Percentiles rank a stretch among this genome's conserved stretches.
Conservation (phyloP, 2,888 invertebrate genomes). For the Nephrocerus scutellatus region DNA sequence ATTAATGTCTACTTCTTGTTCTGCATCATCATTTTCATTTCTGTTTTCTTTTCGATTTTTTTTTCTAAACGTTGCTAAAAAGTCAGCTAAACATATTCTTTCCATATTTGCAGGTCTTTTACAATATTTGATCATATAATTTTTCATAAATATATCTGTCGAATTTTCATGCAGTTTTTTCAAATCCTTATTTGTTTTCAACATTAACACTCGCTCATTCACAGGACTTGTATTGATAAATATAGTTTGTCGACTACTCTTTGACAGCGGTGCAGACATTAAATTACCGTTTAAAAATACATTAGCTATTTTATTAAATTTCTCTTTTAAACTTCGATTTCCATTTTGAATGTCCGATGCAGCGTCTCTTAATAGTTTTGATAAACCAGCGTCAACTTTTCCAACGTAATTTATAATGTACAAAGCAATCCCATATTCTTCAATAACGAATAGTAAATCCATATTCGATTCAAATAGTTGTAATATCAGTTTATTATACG, state of each 20-base stretch:
- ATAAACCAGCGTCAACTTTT: constrained; percentile 27
- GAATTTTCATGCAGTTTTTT: constrained; percentile 6
- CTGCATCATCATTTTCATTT: not conserved
- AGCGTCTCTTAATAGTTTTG: constrained; percentile 25
- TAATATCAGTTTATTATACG: constrained; percentile 24
- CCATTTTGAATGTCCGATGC: constrained; percentile 19
- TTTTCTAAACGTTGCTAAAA: not conserved
- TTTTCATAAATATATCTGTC: constrained; percentile 7
- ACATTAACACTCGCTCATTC: constrained; percentile 7
- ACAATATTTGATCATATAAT: constrained; percentile 9
- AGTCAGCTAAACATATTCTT: constrained; percentile 7
- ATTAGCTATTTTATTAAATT: constrained; percentile 22
- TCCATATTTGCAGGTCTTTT: constrained; percentile 1
- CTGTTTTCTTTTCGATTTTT: no score
- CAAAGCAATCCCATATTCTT: constrained; percentile 23
- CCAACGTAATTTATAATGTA: constrained; percentile 28
- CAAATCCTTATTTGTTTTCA: constrained; percentile 5
- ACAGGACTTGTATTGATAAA: constrained; percentile 11
- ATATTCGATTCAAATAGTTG: constrained; percentile 26
- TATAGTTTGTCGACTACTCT: constrained; percentile 6
- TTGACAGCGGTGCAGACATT: constrained; percentile 7
- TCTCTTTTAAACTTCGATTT: constrained; percentile 19
- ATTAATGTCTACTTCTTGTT: not conserved
- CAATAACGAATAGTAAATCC: constrained; percentile 23
- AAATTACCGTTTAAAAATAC: constrained; percentile 15